These are phyloP conservation scores for Peucedramus taeniatus DNA, from an alignment of 2,113 vertebrate species.

Conservation along the genomic window DNA sequence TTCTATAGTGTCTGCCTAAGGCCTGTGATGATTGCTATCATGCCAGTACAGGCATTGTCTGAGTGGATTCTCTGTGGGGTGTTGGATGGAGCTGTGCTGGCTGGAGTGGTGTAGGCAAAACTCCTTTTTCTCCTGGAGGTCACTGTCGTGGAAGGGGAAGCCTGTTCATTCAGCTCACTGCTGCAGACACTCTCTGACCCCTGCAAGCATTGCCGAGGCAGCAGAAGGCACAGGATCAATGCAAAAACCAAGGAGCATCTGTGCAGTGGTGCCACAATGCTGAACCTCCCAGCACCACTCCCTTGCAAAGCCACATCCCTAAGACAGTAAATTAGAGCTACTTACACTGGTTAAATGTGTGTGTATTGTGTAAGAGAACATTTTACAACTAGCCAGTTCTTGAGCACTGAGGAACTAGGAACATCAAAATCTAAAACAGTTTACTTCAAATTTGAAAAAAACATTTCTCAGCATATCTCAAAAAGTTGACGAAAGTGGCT, in stretches of 20 bases:
- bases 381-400: not conserved
- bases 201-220: slow-evolving; percentile 5
- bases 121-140: not conserved
- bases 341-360: not conserved
- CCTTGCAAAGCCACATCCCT: slow-evolving; percentile 4
- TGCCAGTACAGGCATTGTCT: not conserved
- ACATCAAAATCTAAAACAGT: slow-evolving; percentile 18
- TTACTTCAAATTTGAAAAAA: slow-evolving; percentile 14
- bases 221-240: slow-evolving; percentile 69
- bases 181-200: not conserved
- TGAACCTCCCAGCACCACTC: not conserved
- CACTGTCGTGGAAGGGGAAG: not conserved
- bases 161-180: not conserved
- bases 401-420: slow-evolving; percentile 20
- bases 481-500: not conserved
- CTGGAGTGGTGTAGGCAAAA: not conserved
- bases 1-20: not conserved
- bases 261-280: not conserved
- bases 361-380: not conserved
- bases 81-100: not conserved
- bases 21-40: not conserved
- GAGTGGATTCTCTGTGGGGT: not conserved
- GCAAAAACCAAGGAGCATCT: slow-evolving; percentile 7
- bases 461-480: not conserved
- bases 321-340: slow-evolving; percentile 13